Percentiles rank a stretch among this genome's conserved stretches.
phyloP scores from a whole-genome alignment of 2,113 vertebrate species.

The Cyprinodon brontotheroides region DNA sequence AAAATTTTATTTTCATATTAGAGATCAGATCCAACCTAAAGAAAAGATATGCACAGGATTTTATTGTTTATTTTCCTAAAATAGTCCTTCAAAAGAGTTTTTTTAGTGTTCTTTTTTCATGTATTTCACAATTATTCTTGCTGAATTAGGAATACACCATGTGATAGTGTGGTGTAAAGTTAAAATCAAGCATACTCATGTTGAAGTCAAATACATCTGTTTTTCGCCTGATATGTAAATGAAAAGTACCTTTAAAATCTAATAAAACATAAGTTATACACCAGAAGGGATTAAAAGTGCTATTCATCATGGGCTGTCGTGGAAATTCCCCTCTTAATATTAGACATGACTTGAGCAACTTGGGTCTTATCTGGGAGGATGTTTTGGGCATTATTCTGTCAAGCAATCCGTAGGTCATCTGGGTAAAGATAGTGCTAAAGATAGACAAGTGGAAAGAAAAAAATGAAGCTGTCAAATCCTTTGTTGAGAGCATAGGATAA shows the following conservation, averaged over 20 bases:
- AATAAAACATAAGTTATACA: slow-evolving; percentile 2
- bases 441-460: slow-evolving; percentile 35
- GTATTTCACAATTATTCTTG: background rate
- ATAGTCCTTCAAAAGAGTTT: too few species aligned
- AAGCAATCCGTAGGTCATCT: slow-evolving; percentile 32
- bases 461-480: slow-evolving; percentile 59
- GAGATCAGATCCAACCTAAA: background rate
- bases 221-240: background rate
- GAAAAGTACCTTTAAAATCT: background rate
- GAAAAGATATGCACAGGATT: background rate
- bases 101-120: background rate
- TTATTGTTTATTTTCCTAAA: too few species aligned
- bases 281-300: background rate
- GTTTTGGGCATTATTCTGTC: slow-evolving; percentile 37
- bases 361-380: slow-evolving; percentile 49
- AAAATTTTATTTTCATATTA: too few species aligned
- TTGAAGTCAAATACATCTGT: background rate
- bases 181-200: background rate
- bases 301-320: slow-evolving; percentile 14
- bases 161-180: background rate
- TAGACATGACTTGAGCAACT: slow-evolving; percentile 27
- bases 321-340: slow-evolving; percentile 48
- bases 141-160: background rate
- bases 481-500: slow-evolving; percentile 57
- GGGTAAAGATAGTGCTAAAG: slow-evolving; percentile 38